Base-by-base conservation (phyloP, 92 coral and sea anemone species). In the Porites evermanni region DNA sequence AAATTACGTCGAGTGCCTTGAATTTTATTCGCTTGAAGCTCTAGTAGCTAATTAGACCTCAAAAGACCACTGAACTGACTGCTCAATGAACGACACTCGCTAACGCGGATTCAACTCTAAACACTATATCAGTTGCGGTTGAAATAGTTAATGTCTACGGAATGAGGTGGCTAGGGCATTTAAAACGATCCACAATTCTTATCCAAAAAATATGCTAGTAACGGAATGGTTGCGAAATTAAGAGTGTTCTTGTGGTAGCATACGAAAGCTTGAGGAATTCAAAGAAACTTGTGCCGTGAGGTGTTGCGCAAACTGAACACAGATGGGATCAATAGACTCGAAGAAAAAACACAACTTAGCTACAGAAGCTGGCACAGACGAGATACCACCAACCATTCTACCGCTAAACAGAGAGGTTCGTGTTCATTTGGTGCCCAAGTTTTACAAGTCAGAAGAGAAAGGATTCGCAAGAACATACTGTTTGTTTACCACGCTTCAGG, bases 381-480 rank as follows among this genome's bases (percentile, higher is more conserved):
- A 73, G 66, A 24, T 81, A 13, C 89, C 84, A 7, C 81, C 95
- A 23, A 90, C 98, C 1, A 67, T 95, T 47, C 70, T 95, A 50
- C 98, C 98, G 8, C 72, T 93, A 2, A 69, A 84, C 67, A 89
- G 54, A 53, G 63, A 51, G 29, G 94, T 93, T 60, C 81, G 79
- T 54, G 95, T 95, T 19, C 98, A 94, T 66, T 79, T 94, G 29
- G 96, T 86, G 70, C 98, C 98, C 53, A 94, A 93, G 88, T 94
- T 94, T 82, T 90, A 88, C 88, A 82, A 93, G 26, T 87, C 98
- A 10, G 98, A 94, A 44, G 91, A 87, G 24, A 83, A 86, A 50
- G 93, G 94, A 51, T 88, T 85, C 64, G 87, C 79, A 67, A 88
- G 90, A 66, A 84, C 77, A 7, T 92, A 89, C 67, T 86, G 78